phyloP scores from a whole-genome alignment of 2,888 invertebrate species.

The Harmothoe impar region DNA sequence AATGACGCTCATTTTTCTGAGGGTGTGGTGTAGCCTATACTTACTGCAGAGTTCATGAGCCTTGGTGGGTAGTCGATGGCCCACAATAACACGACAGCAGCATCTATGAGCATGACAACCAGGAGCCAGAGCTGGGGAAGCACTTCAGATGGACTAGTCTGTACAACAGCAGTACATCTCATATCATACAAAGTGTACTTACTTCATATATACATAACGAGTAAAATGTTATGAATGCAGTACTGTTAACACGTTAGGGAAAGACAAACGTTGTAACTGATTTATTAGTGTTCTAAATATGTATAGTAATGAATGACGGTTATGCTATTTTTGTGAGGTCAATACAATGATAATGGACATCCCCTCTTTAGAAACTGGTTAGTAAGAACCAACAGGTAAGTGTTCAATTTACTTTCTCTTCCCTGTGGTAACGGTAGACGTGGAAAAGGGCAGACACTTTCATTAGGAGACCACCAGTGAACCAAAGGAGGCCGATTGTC shows the following conservation, averaged over 20 bases:
- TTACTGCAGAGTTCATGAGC: background rate
- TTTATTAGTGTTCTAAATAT: no score
- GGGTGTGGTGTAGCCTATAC: no score
- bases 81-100: slow-evolving; percentile 63
- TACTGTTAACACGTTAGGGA: background rate
- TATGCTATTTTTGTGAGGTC: no score
- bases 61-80: slow-evolving; percentile 36
- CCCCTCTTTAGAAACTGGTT: no score
- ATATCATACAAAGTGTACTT: background rate
- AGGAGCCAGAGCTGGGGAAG: slow-evolving; percentile 68
- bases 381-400: no score
- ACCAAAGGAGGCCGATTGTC: slow-evolving; percentile 67
- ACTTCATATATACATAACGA: background rate
- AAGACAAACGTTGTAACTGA: no score
- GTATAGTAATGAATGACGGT: no score
- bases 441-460: slow-evolving; percentile 63
- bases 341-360: no score
- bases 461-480: slow-evolving; percentile 67
- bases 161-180: background rate
- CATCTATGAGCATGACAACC: slow-evolving; percentile 63
- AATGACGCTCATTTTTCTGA: no score
- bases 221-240: background rate
- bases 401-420: slow-evolving; percentile 52
- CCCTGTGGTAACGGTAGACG: slow-evolving; percentile 55
- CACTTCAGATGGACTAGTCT: slow-evolving; percentile 60